Evolutionary conservation across 2,797 vertebrate genomes (phyloP), one percentile per base, ranked within the genome.

Genomic region (Triplophysa yarkandensis): DNA sequence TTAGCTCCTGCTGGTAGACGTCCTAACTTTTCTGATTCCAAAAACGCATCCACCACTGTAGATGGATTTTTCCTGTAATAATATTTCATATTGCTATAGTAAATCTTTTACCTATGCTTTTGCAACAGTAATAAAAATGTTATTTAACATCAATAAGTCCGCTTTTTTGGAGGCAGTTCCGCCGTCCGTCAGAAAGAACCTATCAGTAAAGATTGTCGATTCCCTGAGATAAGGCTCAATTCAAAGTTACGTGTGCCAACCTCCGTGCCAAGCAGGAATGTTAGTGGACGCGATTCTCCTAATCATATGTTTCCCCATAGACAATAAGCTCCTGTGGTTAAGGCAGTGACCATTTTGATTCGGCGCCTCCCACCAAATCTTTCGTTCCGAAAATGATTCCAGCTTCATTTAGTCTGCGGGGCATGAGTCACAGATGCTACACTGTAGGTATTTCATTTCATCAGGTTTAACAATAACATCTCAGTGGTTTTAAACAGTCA

Each of bases 361-460:
- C 30, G 6, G 27, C 13, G 21, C 10, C 11, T 23, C 1, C n/a
- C n/a, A 17, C 39, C 25, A 50, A 54, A 36, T 60, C 9, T 62
- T 62, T 44, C 13, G 54, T 73, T 71, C 28, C 13, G 28, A 46
- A 71, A 36, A 71, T 39, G 5, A 44, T 71, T 61, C 27, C 14
- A 19, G 11, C 23, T 34, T 52, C 6, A 9, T 63, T 62, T 62
- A 11, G 32, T 28, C 44, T 19, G 10, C 44, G 14, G 32, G 44
- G 58, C 34, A 28, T 71, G 69, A 71, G 58, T 50, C 69, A 63
- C 48, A 41, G 28, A 48, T 46, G 23, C 21, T 10, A n/a, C 21
- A 48, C 44, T 63, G 43, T 28, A 11, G 69, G 13, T 54, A 50
- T 74, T 74, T 66, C 19, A 64, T 65, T 73, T 54, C 11, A 3